Conservation (phyloP, 2,888 invertebrate genomes). For the Miltochrista miniata region DNA sequence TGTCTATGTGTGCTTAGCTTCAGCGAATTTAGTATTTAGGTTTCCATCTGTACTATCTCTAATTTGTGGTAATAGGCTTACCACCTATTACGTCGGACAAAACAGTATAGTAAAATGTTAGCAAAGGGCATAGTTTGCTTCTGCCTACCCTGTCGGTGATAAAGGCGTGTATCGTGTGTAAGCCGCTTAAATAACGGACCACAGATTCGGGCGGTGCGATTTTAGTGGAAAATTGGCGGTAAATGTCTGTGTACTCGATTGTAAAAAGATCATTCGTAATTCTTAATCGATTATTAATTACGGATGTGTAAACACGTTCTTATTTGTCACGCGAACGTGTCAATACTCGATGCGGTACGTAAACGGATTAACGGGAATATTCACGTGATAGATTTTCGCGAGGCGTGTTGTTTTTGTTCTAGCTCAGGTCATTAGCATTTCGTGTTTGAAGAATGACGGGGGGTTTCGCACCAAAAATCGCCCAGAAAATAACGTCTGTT, state of each 20-base stretch:
- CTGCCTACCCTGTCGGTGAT: no score
- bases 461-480: no score
- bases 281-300: constrained; percentile 12
- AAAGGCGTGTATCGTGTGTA: neutral
- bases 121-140: no score
- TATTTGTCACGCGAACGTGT: constrained; percentile 9
- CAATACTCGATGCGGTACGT: constrained; percentile 1
- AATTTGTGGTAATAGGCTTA: no score
- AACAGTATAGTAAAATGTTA: no score
- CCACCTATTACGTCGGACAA: no score
- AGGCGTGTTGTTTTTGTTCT: neutral
- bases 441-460: neutral
- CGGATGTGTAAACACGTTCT: constrained; percentile 5
- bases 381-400: neutral
- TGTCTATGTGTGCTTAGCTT: no score
- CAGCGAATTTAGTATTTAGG: no score
- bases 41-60: no score
- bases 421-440: constrained; percentile 2
- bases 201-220: constrained; percentile 9
- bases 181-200: constrained; percentile 15
- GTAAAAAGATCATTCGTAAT: constrained; percentile 10
- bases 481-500: no score
- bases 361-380: constrained; percentile 2
- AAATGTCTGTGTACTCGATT: constrained; percentile 11
- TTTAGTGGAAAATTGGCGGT: constrained; percentile 11